Evolutionary conservation across 2,113 vertebrate species (phyloP).

Genomic region (Bubo scandiacus): DNA sequence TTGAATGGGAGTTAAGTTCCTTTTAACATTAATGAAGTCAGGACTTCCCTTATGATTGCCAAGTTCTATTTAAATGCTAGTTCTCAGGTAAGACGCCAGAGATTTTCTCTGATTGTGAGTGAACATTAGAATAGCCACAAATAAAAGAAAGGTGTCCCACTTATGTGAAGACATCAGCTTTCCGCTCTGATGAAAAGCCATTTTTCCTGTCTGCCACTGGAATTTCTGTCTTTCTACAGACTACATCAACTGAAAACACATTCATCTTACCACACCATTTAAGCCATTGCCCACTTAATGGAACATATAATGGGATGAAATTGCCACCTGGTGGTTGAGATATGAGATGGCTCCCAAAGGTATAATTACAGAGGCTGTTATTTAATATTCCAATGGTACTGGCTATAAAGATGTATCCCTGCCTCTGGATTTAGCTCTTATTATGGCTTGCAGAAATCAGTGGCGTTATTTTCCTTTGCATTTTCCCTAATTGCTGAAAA

Average conservation of each 20-base stretch:
- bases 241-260: constrained; percentile 25
- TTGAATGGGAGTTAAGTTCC: neutral
- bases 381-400: constrained; percentile 61
- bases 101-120: neutral
- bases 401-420: constrained; percentile 16
- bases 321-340: constrained; percentile 75
- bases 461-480: constrained; percentile 41
- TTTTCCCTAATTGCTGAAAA: neutral
- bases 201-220: neutral
- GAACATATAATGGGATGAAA: constrained; percentile 79
- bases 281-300: constrained; percentile 80
- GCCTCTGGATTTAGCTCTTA: constrained; percentile 54
- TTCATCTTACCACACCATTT: constrained; percentile 63
- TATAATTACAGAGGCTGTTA: constrained; percentile 66
- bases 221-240: constrained; percentile 23
- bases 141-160: neutral
- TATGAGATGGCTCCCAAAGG: constrained; percentile 57
- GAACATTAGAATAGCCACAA: neutral
- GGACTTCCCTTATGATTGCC: neutral
- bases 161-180: neutral
- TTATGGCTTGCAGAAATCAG: constrained; percentile 45
- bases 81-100: neutral
- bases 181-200: neutral
- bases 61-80: neutral
- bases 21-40: neutral